Percentiles rank a stretch among this genome's conserved stretches.
Conservation (phyloP, 1,140 invertebrate species). For the Phymastichus coffea region DNA sequence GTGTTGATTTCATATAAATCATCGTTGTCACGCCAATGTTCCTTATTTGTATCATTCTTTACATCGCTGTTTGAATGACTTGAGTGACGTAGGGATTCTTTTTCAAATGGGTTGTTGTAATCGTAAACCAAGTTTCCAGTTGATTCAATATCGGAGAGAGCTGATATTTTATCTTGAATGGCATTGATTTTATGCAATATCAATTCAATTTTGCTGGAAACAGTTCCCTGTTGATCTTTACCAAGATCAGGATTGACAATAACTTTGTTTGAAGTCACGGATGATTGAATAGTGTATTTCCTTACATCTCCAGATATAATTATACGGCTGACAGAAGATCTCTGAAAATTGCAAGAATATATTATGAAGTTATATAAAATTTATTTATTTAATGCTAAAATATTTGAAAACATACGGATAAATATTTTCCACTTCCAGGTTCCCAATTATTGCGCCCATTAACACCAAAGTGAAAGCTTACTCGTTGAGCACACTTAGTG, state of each 20-base stretch:
- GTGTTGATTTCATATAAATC: constrained; percentile 33
- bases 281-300: constrained; percentile 61
- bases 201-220: constrained; percentile 60
- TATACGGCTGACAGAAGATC: constrained; percentile 56
- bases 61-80: no score
- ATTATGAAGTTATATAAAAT: no score
- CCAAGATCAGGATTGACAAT: constrained; percentile 56
- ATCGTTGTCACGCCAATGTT: no score
- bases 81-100: constrained; percentile 22
- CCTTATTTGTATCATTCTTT: no score
- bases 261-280: constrained; percentile 60
- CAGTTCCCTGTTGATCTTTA: constrained; percentile 58
- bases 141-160: constrained; percentile 40
- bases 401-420: no score
- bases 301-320: constrained; percentile 58
- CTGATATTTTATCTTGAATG: constrained; percentile 6
- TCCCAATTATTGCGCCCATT: constrained; percentile 55
- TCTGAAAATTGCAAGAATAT: no score
- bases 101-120: constrained; percentile 48
- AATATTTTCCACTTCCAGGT: constrained; percentile 55
- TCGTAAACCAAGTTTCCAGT: constrained; percentile 62
- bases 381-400: no score
- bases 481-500: constrained; percentile 59
- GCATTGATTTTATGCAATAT: constrained; percentile 51
- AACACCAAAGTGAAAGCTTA: constrained; percentile 64